Evolutionary conservation across 1,140 invertebrate genomes (phyloP).

Genomic region (Coelopa frigida): DNA sequence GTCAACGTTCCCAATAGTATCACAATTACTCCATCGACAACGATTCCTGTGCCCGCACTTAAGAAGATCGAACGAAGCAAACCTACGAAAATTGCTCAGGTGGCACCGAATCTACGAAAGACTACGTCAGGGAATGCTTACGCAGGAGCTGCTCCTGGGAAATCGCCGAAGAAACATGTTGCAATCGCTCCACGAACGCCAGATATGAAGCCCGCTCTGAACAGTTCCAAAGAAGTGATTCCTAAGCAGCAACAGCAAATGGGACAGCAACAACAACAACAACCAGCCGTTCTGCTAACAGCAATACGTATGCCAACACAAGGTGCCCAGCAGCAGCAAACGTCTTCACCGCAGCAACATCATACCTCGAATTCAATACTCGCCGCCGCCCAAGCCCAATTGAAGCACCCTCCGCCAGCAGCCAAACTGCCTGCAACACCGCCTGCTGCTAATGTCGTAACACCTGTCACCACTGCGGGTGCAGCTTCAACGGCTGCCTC

Average conservation of each 20-base stretch:
- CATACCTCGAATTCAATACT: not conserved
- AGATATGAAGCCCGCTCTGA: too few relatives aligned
- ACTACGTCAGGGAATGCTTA: slow-evolving; percentile 18
- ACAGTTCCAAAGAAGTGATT: too few relatives aligned
- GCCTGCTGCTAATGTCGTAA: not conserved
- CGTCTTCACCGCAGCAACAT: slow-evolving; percentile 9
- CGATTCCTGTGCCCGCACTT: slow-evolving; percentile 22
- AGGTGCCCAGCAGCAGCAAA: slow-evolving; percentile 9
- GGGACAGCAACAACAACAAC: slow-evolving; percentile 21
- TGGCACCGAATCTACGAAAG: slow-evolving; percentile 42
- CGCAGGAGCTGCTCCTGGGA: slow-evolving; percentile 19
- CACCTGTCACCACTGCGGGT: not conserved
- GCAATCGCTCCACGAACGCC: slow-evolving; percentile 41
- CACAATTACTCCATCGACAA: slow-evolving; percentile 7
- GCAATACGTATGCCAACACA: slow-evolving; percentile 49
- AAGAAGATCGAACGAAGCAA: slow-evolving; percentile 43
- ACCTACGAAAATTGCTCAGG: slow-evolving; percentile 42
- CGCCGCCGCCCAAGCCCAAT: slow-evolving; percentile 5
- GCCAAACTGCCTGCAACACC: not conserved
- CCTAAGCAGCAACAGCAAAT: slow-evolving; percentile 37
- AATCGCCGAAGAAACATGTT: slow-evolving; percentile 43
- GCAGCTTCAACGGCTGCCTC: slow-evolving; percentile 12
- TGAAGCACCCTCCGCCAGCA: slow-evolving; percentile 7
- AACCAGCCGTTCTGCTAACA: slow-evolving; percentile 47
- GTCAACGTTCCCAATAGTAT: slow-evolving; percentile 1